A percentile compares a stretch with the other conserved stretches of the same genome.
phyloP scores from a whole-genome alignment of 2,113 vertebrate species.

The Misgurnus mizolepis region DNA sequence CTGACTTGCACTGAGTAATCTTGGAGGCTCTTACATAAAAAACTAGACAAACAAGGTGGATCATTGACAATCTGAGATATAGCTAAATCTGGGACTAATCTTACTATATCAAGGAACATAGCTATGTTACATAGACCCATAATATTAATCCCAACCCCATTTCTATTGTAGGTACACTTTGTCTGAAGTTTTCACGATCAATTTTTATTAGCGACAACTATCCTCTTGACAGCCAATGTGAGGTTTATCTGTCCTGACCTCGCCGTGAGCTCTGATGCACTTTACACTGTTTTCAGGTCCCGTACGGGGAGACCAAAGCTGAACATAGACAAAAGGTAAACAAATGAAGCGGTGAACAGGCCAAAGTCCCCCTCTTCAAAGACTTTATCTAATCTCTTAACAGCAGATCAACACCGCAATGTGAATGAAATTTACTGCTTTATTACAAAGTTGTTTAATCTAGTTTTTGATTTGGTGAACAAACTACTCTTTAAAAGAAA shows the following conservation, averaged over 20 bases:
- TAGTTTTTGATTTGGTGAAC: background rate
- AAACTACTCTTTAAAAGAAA: background rate
- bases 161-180: background rate
- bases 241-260: constrained; percentile 25
- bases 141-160: background rate
- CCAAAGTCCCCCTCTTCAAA: constrained; percentile 80
- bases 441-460: background rate
- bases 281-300: constrained; percentile 25
- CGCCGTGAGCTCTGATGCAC: constrained; percentile 9
- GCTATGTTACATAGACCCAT: background rate
- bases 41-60: constrained; percentile 3
- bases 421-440: constrained; percentile 26
- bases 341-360: constrained; percentile 47
- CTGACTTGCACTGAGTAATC: background rate
- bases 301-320: background rate
- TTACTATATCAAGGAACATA: background rate
- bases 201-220: background rate
- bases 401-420: constrained; percentile 45
- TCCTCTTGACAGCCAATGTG: background rate
- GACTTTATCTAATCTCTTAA: constrained; percentile 66
- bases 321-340: constrained; percentile 56
- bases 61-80: constrained; percentile 1
- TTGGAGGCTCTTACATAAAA: background rate
- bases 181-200: background rate
- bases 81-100: background rate